phyloP scores from a whole-genome alignment of 2,113 vertebrate species.

The Urocynchramus pylzowi region DNA sequence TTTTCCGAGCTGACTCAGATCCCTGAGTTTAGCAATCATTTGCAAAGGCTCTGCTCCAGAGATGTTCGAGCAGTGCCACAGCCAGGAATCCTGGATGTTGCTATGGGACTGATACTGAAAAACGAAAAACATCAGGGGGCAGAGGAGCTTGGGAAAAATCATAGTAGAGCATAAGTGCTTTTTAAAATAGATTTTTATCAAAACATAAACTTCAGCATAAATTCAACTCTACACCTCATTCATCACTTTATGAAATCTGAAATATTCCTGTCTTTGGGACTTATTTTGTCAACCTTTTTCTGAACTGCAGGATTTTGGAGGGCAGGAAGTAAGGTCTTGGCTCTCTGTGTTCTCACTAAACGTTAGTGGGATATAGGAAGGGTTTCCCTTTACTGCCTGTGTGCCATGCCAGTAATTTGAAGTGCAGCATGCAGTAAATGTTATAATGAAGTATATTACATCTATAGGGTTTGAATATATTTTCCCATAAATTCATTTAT shows the following conservation, averaged over 20 bases:
- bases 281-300: slow-evolving; percentile 24
- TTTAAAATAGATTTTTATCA: slow-evolving; percentile 56
- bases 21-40: not conserved
- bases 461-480: not conserved
- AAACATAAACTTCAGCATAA: slow-evolving; percentile 43
- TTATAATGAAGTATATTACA: not conserved
- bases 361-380: not conserved
- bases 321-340: not conserved
- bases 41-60: slow-evolving; percentile 5
- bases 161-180: not conserved
- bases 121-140: slow-evolving; percentile 43
- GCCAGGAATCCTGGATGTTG: slow-evolving; percentile 38
- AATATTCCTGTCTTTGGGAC: not conserved
- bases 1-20: slow-evolving; percentile 9
- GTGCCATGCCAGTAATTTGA: not conserved
- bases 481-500: not conserved
- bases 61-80: not conserved
- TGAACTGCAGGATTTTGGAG: not conserved
- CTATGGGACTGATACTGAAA: slow-evolving; percentile 43
- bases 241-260: slow-evolving; percentile 20
- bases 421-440: not conserved
- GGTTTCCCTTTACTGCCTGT: not conserved
- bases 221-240: slow-evolving; percentile 15
- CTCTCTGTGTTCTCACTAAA: not conserved
- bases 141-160: slow-evolving; percentile 62